Conservation (phyloP, 1,140 invertebrate species). For the Brachionus koreanus region DNA sequence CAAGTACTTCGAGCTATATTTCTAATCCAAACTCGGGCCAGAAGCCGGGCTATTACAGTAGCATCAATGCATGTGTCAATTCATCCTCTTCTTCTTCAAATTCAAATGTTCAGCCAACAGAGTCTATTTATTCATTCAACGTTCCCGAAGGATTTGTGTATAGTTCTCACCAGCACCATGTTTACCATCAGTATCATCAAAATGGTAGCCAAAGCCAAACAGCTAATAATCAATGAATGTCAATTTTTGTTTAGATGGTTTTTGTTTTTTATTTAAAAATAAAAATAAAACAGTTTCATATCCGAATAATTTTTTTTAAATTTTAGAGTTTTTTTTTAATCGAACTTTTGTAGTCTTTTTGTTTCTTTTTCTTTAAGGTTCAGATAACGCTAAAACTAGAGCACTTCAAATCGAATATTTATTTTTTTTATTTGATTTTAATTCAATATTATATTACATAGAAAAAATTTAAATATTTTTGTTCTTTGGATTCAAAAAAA, state of each 20-base stretch:
- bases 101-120: constrained; percentile 22
- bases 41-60: background rate
- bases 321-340: background rate
- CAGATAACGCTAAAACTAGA: background rate
- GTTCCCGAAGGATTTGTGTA: background rate
- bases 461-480: background rate
- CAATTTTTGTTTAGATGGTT: background rate
- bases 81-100: constrained; percentile 14
- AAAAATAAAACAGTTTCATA: background rate
- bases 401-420: background rate
- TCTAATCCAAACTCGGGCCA: background rate
- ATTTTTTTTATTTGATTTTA: background rate
- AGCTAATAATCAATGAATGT: background rate
- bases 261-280: background rate
- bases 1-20: constrained; percentile 16
- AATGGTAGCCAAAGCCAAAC: background rate
- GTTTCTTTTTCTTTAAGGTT: background rate
- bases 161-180: background rate
- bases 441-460: background rate
- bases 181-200: constrained; percentile 8
- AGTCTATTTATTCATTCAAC: constrained; percentile 10
- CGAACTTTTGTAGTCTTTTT: background rate
- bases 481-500: background rate
- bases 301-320: background rate
- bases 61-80: background rate